Base-by-base conservation (phyloP, 2,113 vertebrate genomes). In the Synchiropus splendidus region DNA sequence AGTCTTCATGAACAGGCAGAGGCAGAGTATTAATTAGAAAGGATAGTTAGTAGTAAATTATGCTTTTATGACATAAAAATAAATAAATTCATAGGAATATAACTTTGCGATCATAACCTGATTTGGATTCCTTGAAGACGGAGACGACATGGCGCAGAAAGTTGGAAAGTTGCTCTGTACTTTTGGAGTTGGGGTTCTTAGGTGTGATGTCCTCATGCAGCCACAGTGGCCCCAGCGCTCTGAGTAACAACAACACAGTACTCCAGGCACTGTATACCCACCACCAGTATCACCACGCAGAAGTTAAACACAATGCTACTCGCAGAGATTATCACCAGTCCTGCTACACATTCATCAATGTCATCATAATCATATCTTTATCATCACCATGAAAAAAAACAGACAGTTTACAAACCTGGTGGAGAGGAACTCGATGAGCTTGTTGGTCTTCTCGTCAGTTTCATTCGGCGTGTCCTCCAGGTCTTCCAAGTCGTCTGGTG, bases 201-300 rank as follows among this genome's bases (percentile, higher is more conserved):
- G 95, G 93, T 4, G 92, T 94, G 80, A 98, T 96, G 79, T 99
- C 95, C 78, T 99, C 94, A 17, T 99, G 94, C 77, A 89, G 90
- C 95, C 95, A 99, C 48, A 99, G 90, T 1, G 95, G 94, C 66
- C 95, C 95, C 57, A 90, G 91, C 5, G 90, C 86, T 86, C 95
- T 98, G 78, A 70, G 89, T 85, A 76, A 77, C 45, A 46, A 86
- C 56, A 85, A 80, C 61, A 83, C 81, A 83, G 81, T 81, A 86
- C 82, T 83, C 80, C 80, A 84, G 64, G 78, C 79, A 81, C 82
- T 86, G 77, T 64, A 60, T 77, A 73, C 76, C 75, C 83, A 72
- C 75, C 82, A 84, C 80, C 81, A 71, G 57, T 77, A 82, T 55
- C 84, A 83, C 72, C 79, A 77, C 61, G 60, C 50, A 72, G 16